Base-by-base conservation (phyloP, 2,797 vertebrate genomes). In the Muscicapa comitata region DNA sequence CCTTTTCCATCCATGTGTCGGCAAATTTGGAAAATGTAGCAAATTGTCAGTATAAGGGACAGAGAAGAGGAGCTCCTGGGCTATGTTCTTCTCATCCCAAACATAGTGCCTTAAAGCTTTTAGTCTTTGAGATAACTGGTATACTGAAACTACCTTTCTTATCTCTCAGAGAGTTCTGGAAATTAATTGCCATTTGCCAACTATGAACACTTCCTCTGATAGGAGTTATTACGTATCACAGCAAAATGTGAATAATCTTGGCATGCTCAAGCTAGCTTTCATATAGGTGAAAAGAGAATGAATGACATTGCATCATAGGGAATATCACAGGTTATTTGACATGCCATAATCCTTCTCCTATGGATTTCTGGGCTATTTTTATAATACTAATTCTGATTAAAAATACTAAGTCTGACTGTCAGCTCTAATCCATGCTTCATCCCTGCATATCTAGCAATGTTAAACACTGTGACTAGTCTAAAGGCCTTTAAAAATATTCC, bases 281-380 rank as follows among this genome's bases (percentile, higher is more conserved):
- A 10, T 37, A 54, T 10, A 50, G 7, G 31, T 88, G 45, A 55
- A 82, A 86, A 79, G 35, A 71, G 43, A 79, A 86, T 59, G 28
- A 85, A 26, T 43, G 38, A 48, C 31, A 26, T 45, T 72, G 53
- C 61, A 54, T 84, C 31, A 35, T 5, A 63, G 14, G 10, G 18
- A 59, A n/a, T 63, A 33, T 50, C 20, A 47, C 35, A 9, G 24
- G 25, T 92, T 91, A 47, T 84, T 95, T 91, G 31, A 86, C 90
- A 66, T 33, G 17, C 31, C 35, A 29, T 84, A 84, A 84, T 93
- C 66, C 73, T 75, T 61, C 29, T 72, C 66, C 53, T 74, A 33
- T 42, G 75, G 78, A 67, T 88, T 89, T 85, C 50, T 67, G 51
- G 35, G 54, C 76, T 94, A 92, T 93, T 96, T 96, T 94, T 88